Evolutionary conservation across 2,113 vertebrate species (phyloP).

Genomic region (Hiodon tergisus): DNA sequence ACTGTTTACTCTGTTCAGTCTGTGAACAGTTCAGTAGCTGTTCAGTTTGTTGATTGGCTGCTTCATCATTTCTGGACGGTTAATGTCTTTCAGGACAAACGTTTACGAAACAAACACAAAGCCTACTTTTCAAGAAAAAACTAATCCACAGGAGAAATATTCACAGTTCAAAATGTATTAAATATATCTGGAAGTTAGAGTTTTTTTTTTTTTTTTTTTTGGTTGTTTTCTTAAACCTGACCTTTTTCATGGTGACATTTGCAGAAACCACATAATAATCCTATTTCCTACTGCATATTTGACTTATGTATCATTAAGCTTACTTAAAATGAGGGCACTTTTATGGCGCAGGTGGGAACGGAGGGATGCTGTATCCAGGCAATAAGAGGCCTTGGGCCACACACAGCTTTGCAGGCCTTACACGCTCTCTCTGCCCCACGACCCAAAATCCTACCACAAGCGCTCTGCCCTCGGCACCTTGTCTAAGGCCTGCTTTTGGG

Average conservation of each 20-base stretch:
- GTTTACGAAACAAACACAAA: background rate
- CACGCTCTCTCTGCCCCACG: background rate
- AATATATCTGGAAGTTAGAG: too few relatives aligned
- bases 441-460: background rate
- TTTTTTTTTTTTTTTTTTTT: too few relatives aligned
- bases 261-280: background rate
- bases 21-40: background rate
- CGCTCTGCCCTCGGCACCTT: background rate
- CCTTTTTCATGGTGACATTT: background rate
- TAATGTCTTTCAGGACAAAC: constrained; percentile 6
- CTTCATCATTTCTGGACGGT: background rate
- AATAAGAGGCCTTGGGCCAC: background rate
- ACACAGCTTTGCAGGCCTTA: too few relatives aligned
- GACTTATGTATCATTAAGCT: background rate
- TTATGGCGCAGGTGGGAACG: background rate
- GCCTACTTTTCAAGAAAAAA: background rate
- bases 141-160: too few relatives aligned
- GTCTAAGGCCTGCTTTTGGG: background rate
- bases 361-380: background rate
- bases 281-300: background rate
- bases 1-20: background rate
- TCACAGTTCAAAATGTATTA: too few relatives aligned
- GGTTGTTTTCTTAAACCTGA: background rate
- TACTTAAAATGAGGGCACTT: background rate
- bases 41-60: background rate